These are phyloP conservation scores for Macropodus opercularis DNA, from an alignment of 2,797 vertebrate species.

Conservation along the genomic window DNA sequence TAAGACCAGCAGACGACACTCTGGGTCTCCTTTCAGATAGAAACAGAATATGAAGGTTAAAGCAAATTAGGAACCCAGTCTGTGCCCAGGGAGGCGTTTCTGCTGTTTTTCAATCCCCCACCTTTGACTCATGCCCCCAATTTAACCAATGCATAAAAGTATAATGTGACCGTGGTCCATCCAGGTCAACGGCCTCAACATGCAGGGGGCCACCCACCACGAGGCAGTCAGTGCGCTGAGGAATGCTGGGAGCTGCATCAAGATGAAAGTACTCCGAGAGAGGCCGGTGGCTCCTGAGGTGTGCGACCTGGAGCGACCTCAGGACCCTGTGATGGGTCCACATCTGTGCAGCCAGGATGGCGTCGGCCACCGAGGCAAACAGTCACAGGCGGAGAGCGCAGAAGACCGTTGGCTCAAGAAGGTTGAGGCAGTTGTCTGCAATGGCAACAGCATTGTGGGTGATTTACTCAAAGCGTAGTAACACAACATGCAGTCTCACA, in stretches of 20 bases:
- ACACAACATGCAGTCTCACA: background rate
- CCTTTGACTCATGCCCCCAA: constrained; percentile 26
- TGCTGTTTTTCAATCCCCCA: background rate
- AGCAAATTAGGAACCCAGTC: background rate
- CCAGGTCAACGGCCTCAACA: constrained; percentile 80
- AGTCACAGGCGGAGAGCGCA: constrained; percentile 8
- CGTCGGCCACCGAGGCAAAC: constrained; percentile 15
- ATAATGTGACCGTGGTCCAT: constrained; percentile 28
- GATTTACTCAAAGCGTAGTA: constrained; percentile 14
- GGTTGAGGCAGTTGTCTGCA: constrained; percentile 72
- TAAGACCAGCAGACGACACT: constrained; percentile 41
- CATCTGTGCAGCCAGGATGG: constrained; percentile 29
- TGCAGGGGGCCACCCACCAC: constrained; percentile 79
- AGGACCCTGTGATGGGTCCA: constrained; percentile 11
- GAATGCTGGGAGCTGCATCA: constrained; percentile 81
- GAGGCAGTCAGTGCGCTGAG: constrained; percentile 79
- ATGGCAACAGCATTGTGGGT: constrained; percentile 77
- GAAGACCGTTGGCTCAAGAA: constrained; percentile 49
- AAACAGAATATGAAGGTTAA: background rate
- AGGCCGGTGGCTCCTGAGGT: constrained; percentile 31
- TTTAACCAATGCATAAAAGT: constrained; percentile 27
- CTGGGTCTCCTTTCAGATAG: background rate
- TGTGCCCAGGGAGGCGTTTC: background rate
- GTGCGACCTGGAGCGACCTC: constrained; percentile 1
- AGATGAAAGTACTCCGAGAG: constrained; percentile 79